phyloP scores from a whole-genome alignment of 2,113 vertebrate species.

The Enhydra lutris region DNA sequence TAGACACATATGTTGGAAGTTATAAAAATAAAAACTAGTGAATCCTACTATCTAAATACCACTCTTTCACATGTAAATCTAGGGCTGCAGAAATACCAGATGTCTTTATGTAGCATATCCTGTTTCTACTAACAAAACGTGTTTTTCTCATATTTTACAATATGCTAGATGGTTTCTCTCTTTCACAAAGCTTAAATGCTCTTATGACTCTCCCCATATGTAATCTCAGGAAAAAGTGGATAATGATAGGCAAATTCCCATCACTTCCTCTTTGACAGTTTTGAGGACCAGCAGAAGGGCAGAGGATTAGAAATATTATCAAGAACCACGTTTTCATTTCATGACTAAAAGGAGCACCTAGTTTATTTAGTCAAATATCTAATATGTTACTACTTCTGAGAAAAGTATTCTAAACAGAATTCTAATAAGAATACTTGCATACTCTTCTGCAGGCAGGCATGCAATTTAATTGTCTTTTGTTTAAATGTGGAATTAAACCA shows the following conservation, averaged over 20 bases:
- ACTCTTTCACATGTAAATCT: neutral
- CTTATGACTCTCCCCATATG: neutral
- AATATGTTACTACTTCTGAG: slow-evolving; percentile 8
- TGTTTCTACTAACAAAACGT: neutral
- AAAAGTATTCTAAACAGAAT: neutral
- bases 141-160: neutral
- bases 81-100: neutral
- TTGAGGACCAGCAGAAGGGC: neutral
- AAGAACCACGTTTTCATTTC: slow-evolving; percentile 29
- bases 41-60: neutral
- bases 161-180: neutral
- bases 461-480: slow-evolving; percentile 49
- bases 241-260: neutral
- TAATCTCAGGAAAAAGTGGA: neutral
- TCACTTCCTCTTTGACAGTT: neutral
- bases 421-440: slow-evolving; percentile 26
- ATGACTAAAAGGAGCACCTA: neutral
- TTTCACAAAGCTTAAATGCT: slow-evolving; percentile 4
- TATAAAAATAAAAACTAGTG: neutral
- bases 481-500: slow-evolving; percentile 33
- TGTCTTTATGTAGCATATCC: neutral
- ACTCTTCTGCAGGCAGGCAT: slow-evolving; percentile 21
- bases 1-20: neutral
- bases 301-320: neutral
- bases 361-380: neutral